These are phyloP conservation scores for Idaea straminata DNA, from an alignment of 2,888 invertebrate species.

Conservation along the genomic window DNA sequence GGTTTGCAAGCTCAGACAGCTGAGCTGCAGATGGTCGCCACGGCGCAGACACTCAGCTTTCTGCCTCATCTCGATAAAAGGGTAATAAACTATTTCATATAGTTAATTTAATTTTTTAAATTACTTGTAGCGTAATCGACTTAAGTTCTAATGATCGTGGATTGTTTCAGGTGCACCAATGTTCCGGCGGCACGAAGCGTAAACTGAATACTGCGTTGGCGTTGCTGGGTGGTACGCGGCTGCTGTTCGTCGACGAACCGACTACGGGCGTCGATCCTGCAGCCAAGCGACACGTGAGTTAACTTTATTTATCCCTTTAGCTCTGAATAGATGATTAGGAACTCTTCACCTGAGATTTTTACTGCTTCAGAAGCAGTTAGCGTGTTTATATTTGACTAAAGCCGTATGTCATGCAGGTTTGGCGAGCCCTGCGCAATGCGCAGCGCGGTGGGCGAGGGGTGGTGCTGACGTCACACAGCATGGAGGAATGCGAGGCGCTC, in stretches of 20 bases:
- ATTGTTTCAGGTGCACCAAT: constrained; percentile 67
- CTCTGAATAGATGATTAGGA: too few relatives aligned
- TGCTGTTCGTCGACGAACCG: constrained; percentile 86
- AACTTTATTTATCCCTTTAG: neutral
- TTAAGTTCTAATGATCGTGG: neutral
- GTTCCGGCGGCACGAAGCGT: constrained; percentile 88
- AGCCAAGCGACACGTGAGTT: constrained; percentile 81
- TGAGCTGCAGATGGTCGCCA: constrained; percentile 41
- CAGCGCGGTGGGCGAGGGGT: constrained; percentile 85
- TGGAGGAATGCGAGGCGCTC: constrained; percentile 92
- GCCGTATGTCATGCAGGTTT: constrained; percentile 37
- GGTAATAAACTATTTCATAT: constrained; percentile 34
- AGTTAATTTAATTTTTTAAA: neutral
- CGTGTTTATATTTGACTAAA: neutral
- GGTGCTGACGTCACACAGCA: constrained; percentile 91
- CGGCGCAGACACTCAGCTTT: constrained; percentile 80
- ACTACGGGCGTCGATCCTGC: constrained; percentile 88
- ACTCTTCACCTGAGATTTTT: too few relatives aligned
- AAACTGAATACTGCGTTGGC: constrained; percentile 87
- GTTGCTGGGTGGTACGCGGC: constrained; percentile 83
- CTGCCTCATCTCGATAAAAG: constrained; percentile 81
- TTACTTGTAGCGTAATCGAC: neutral
- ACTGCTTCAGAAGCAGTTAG: neutral
- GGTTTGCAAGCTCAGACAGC: constrained; percentile 73
- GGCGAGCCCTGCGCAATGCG: constrained; percentile 82